Base-by-base conservation (phyloP, 2,888 invertebrate genomes). In the Thalpophila matura region DNA sequence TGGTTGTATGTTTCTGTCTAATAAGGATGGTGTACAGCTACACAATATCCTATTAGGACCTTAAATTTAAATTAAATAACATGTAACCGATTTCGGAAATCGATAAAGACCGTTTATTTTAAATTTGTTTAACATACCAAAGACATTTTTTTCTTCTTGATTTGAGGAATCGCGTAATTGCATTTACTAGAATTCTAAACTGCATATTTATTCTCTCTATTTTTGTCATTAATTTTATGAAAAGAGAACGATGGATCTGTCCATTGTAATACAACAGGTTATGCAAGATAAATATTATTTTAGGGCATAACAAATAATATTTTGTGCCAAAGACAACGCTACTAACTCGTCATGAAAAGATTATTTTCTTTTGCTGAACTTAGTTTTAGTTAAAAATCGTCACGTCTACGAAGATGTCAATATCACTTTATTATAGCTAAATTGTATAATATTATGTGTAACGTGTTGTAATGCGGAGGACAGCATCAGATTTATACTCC, bases 401-500 rank as follows among this genome's bases (percentile, higher is more conserved):
- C 16, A 20, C 24, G 20, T 29, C 10, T 7, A 24, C n/a, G 29
- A 7, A 18, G 33, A 43, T 31, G 24, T 7, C 16, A 53, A 24
- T 43, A 53, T 42, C 12, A 14, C 5, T 24, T 10, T 35, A 14
- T 18, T n/a, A 10, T 20, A 10, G 20, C 4, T 53, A 5, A 16
- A 3, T 27, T 9, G 3, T 4, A 6, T 4, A 9, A 9, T 6
- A 29, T 14, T 27, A 29, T 20, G 1, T 27, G 3, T 16, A 40
- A 29, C 40, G n/a, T 62, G 42, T 50, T 42, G 16, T 40, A 22
- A 51, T 47, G 54, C 18, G 38, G 35, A 27, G 33, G 22, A 54
- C 24, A n/a, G n/a, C n/a, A n/a, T n/a, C n/a, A 64, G 16, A 26
- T 18, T 10, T 22, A 43, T 38, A 60, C 38, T 73, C 70, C 76